Conservation (phyloP, 1,140 invertebrate species). For the Bombyx mandarina region DNA sequence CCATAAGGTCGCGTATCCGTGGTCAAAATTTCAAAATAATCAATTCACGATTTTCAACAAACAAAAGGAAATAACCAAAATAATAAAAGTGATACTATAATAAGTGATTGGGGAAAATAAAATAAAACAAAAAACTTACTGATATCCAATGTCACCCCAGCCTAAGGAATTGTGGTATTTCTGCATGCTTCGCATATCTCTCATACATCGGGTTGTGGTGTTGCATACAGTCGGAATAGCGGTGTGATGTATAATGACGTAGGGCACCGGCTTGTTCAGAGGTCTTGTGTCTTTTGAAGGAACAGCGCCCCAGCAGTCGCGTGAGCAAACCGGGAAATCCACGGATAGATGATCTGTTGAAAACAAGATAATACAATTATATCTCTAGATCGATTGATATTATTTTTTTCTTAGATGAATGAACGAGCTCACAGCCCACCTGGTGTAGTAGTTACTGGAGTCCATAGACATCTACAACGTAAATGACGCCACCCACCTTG, state of each 20-base stretch:
- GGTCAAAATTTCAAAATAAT: no score
- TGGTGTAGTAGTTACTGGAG: no score
- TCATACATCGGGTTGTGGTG: conserved; percentile 65
- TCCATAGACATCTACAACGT: no score
- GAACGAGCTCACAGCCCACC: neutral
- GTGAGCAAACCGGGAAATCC: conserved; percentile 19
- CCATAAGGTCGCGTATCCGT: no score
- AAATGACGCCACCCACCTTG: no score
- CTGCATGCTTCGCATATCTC: conserved; percentile 73
- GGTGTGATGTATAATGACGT: conserved; percentile 85
- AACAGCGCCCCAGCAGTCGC: conserved; percentile 39
- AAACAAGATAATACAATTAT: neutral
- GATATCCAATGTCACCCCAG: conserved; percentile 82
- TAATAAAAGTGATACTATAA: neutral
- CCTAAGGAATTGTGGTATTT: conserved; percentile 70
- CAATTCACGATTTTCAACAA: no score
- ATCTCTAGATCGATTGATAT: neutral
- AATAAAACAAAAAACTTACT: conserved; percentile 32
- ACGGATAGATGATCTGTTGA: neutral
- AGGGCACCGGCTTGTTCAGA: conserved; percentile 77
- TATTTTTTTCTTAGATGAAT: neutral
- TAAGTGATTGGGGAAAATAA: neutral
- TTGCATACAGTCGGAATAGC: conserved; percentile 75
- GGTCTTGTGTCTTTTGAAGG: conserved; percentile 59
- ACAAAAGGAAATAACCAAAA: no score